Conservation (phyloP, 2,113 vertebrate species). For the Phyllostomus hastatus region DNA sequence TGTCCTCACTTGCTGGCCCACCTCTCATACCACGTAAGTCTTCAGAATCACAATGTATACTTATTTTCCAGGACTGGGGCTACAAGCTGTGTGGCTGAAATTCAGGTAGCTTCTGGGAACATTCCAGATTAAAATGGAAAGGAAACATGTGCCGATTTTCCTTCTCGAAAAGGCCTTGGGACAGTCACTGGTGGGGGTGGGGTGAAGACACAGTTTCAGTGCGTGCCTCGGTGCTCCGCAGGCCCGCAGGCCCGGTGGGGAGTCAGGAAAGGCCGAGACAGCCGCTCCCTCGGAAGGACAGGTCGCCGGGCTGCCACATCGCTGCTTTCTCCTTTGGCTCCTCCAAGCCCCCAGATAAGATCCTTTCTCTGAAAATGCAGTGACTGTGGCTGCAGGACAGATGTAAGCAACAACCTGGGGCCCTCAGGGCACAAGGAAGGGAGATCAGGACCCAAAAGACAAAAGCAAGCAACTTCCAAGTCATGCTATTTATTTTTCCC, state of each 20-base stretch:
- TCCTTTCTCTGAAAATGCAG: neutral
- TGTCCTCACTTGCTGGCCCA: neutral
- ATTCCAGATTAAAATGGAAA: neutral
- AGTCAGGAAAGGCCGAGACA: neutral
- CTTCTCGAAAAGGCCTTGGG: neutral
- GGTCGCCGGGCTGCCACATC: neutral
- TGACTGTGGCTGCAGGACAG: neutral
- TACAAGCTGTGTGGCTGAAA: neutral
- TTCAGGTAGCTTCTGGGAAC: neutral
- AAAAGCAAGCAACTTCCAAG: neutral
- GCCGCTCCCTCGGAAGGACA: neutral
- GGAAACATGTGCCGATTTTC: neutral
- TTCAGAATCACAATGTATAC: neutral
- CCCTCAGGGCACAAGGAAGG: neutral
- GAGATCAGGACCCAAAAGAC: neutral
- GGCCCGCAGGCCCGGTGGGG: neutral
- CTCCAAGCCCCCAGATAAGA: neutral
- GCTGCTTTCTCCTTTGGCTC: neutral
- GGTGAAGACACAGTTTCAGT: neutral
- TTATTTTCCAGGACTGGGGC: neutral
- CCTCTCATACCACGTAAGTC: neutral
- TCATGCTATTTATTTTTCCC: neutral
- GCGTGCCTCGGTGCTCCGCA: accelerated
- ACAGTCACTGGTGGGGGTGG: neutral
- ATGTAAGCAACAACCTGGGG: neutral